Conservation (phyloP, 2,113 vertebrate species). For the Phaethon lepturus region DNA sequence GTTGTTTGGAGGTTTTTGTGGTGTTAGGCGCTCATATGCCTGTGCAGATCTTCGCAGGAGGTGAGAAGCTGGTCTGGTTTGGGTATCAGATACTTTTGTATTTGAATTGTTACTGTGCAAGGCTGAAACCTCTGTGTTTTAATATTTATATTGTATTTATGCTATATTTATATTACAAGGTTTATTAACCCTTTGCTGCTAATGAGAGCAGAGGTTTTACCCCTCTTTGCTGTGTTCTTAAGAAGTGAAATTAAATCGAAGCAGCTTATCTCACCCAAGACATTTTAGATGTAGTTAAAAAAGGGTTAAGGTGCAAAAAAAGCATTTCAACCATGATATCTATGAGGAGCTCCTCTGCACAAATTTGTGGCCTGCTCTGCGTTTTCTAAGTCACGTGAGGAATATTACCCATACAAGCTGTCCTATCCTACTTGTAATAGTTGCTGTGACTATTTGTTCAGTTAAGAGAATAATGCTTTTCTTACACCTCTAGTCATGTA, state of each 20-base stretch:
- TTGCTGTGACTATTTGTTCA: background rate
- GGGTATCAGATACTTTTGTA: background rate
- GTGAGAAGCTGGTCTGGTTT: background rate
- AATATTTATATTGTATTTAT: background rate
- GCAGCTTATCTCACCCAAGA: background rate
- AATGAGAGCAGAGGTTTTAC: background rate
- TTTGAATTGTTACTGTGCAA: background rate
- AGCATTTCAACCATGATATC: background rate
- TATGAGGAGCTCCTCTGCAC: background rate
- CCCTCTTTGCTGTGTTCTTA: background rate
- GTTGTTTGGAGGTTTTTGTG: background rate
- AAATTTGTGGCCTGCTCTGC: background rate
- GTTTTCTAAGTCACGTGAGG: background rate
- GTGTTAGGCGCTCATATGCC: fast-evolving
- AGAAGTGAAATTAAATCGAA: background rate
- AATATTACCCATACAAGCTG: background rate
- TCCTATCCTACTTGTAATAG: background rate
- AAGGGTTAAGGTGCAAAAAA: background rate
- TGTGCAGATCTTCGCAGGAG: background rate
- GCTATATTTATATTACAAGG: background rate
- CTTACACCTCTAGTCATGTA: background rate
- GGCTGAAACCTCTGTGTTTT: background rate
- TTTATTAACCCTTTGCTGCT: background rate
- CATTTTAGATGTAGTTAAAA: background rate
- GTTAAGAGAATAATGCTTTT: background rate